Percentiles rank a stretch among this genome's conserved stretches.
phyloP scores from a whole-genome alignment of 2,888 invertebrate genomes.

The Chrysina gloriosa region DNA sequence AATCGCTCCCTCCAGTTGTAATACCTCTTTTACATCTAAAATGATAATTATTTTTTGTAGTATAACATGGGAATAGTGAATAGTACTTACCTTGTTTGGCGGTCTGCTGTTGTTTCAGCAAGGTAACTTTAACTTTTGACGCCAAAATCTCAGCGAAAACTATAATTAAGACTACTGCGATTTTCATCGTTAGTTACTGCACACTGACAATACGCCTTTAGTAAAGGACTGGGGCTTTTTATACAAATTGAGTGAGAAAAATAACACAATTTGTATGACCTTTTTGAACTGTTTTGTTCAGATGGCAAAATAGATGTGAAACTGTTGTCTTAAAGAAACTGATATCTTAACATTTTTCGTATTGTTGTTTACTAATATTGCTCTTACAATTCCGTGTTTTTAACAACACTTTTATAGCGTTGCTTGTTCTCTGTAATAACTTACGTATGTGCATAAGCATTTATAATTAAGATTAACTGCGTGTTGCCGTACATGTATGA shows the following conservation, averaged over 20 bases:
- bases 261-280: slow-evolving; percentile 12
- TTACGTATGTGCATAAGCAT: background rate
- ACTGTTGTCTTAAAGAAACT: slow-evolving; percentile 16
- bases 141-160: slow-evolving; percentile 3
- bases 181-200: slow-evolving; percentile 11
- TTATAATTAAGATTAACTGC: too few relatives aligned
- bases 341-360: slow-evolving; percentile 10
- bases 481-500: background rate
- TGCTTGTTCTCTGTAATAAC: background rate
- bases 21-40: slow-evolving; percentile 48
- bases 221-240: slow-evolving; percentile 2
- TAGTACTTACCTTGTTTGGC: slow-evolving; percentile 15
- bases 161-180: background rate
- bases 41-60: background rate
- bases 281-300: slow-evolving; percentile 20
- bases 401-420: background rate
- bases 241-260: slow-evolving; percentile 7
- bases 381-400: background rate
- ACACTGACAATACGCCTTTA: background rate
- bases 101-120: background rate
- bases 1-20: slow-evolving; percentile 64
- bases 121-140: background rate
- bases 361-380: slow-evolving; percentile 9
- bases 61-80: background rate
- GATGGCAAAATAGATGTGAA: slow-evolving; percentile 13